These are phyloP conservation scores for Gyrodactylus bullatarudis DNA, from an alignment of 1,140 invertebrate species.

Conservation along the genomic window DNA sequence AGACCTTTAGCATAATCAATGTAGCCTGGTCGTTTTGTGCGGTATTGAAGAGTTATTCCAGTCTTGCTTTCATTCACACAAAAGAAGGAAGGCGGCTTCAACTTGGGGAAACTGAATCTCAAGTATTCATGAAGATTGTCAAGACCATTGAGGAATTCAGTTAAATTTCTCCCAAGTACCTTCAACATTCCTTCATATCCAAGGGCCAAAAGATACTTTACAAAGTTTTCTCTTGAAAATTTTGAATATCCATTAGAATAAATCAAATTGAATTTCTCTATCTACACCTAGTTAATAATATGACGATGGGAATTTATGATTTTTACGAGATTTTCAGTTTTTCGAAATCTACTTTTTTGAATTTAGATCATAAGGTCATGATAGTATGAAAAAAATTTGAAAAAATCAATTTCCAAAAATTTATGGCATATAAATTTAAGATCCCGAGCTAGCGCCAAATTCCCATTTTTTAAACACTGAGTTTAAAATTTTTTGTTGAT, in stretches of 20 bases:
- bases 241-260: slow-evolving; percentile 4
- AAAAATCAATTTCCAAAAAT: too few species aligned
- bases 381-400: too few species aligned
- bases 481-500: too few species aligned
- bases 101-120: slow-evolving; percentile 48
- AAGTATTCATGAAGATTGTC: slow-evolving; percentile 73
- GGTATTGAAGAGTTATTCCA: slow-evolving; percentile 47
- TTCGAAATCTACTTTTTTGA: too few species aligned
- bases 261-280: slow-evolving; percentile 6
- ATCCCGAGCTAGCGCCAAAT: too few species aligned
- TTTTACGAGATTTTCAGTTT: too few species aligned
- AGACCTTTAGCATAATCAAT: slow-evolving; percentile 86
- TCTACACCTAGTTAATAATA: too few species aligned
- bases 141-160: slow-evolving; percentile 70
- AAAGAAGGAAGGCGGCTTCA: slow-evolving; percentile 67
- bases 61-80: slow-evolving; percentile 57
- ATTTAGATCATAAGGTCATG: too few species aligned
- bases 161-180: slow-evolving; percentile 50
- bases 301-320: too few species aligned
- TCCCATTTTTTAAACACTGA: too few species aligned
- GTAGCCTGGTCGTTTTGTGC: slow-evolving; percentile 57
- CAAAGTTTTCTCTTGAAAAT: slow-evolving; percentile 6
- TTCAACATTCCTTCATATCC: slow-evolving; percentile 33
- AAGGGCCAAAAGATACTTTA: slow-evolving; percentile 8
- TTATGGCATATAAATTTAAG: too few species aligned